Evolutionary conservation across 2,888 invertebrate genomes (phyloP), one percentile per base, ranked within the genome.

Genomic region (Drosophila diplacantha): DNA sequence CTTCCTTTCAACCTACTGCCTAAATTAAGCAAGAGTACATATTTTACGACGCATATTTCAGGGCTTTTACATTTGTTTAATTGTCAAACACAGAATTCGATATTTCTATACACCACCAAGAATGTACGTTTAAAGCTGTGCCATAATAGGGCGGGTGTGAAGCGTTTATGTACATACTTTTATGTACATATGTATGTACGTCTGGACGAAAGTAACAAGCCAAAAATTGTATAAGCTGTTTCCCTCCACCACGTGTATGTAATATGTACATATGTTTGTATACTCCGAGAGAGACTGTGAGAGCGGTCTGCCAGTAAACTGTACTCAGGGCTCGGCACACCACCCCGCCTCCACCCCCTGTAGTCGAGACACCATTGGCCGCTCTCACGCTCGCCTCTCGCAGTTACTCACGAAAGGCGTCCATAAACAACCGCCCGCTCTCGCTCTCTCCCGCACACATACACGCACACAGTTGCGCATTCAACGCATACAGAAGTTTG

Each of bases 181-280:
- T 55, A 68, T 49, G 18, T 31, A 69, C 38, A 24, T 46, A 50
- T 44, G 24, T 43, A 51, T 24, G 44, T 51, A 59, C 39, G 41
- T 53, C 47, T 54, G 58, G 59, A 61, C 26, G 65, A 57, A 69
- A 61, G 74, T 69, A 71, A 64, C 58, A 62, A 59, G 57, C 49
- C 54, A 65, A 47, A 77, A 73, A 70, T 69, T 65, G 72, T 69
- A 69, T 62, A 72, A 73, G 74, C 69, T 70, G 46, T 57, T 78
- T 75, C 67, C 77, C 80, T 80, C 77, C 80, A 78, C 80, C 77
- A 80, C 80, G 77, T 78, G 80, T 77, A 78, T 80, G 75, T 77
- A 75, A 66, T 68, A 74, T 44, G 72, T 44, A 57, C 38, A 54
- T 51, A 53, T 38, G 72, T 44, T 59, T 41, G 57, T 51, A 53